phyloP scores from a whole-genome alignment of 2,113 vertebrate species.

The Motacilla alba region DNA sequence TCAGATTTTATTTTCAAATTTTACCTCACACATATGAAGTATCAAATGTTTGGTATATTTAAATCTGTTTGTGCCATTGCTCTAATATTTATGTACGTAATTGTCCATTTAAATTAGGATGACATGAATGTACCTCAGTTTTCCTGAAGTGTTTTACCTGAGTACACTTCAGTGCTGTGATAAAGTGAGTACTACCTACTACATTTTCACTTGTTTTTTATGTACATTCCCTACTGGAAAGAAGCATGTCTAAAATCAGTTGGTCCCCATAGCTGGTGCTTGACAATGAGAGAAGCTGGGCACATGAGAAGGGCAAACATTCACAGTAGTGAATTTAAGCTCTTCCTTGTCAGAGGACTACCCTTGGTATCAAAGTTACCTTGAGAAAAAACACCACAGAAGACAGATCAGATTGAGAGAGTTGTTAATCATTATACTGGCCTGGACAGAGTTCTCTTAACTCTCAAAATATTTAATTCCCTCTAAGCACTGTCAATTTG shows the following conservation, averaged over 20 bases:
- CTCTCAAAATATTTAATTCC: slow-evolving; percentile 24
- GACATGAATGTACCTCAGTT: neutral
- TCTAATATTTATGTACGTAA: neutral
- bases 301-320: neutral
- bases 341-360: neutral
- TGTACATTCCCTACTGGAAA: fast-evolving
- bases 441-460: neutral
- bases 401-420: neutral
- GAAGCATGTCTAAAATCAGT: neutral
- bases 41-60: neutral
- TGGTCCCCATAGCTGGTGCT: neutral
- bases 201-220: neutral
- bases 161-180: neutral
- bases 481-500: neutral
- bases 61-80: neutral
- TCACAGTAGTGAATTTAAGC: neutral
- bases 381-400: neutral
- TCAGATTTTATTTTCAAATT: neutral
- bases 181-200: neutral
- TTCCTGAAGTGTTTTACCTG: neutral
- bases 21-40: neutral
- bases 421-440: neutral
- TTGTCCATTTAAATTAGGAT: neutral
- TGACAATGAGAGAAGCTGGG: neutral
- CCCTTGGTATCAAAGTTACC: neutral